Evolutionary conservation across 2,888 invertebrate species (phyloP).

Genomic region (Hemistola chrysoprasaria): DNA sequence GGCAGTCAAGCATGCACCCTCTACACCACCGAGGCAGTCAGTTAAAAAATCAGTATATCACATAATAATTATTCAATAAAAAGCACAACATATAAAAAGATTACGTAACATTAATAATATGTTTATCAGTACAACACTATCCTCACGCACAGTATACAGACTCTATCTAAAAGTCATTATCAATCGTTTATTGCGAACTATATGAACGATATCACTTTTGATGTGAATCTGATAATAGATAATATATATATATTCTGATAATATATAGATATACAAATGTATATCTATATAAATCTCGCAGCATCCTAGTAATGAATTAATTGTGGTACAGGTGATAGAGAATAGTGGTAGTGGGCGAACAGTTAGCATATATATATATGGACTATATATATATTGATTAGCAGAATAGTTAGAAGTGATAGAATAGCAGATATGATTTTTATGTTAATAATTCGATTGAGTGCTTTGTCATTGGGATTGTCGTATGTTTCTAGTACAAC

Average conservation of each 20-base stretch:
- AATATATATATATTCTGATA: constrained; percentile 29
- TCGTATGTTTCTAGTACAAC: constrained; percentile 46
- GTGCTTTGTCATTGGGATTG: constrained; percentile 45
- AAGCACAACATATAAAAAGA: not conserved
- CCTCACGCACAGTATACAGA: constrained; percentile 28
- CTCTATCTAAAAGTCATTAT: constrained; percentile 34
- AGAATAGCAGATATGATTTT: constrained; percentile 41
- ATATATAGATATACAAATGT: constrained; percentile 23
- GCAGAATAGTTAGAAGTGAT: not conserved
- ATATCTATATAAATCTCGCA: constrained; percentile 19
- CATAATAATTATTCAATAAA: not conserved
- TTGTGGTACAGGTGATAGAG: constrained; percentile 5
- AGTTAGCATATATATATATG: constrained; percentile 3
- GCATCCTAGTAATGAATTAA: constrained; percentile 14
- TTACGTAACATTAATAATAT: constrained; percentile 10
- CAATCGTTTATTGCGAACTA: too few species aligned
- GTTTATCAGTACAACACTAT: constrained; percentile 21
- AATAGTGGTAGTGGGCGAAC: too few species aligned
- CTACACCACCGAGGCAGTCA: too few species aligned
- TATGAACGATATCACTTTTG: too few species aligned
- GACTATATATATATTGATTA: not conserved
- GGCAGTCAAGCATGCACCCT: too few species aligned
- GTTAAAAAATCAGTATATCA: too few species aligned
- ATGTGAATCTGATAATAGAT: too few species aligned
- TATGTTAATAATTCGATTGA: constrained; percentile 40